Conservation (phyloP, 2,797 vertebrate genomes). For the Vireo griseus region DNA sequence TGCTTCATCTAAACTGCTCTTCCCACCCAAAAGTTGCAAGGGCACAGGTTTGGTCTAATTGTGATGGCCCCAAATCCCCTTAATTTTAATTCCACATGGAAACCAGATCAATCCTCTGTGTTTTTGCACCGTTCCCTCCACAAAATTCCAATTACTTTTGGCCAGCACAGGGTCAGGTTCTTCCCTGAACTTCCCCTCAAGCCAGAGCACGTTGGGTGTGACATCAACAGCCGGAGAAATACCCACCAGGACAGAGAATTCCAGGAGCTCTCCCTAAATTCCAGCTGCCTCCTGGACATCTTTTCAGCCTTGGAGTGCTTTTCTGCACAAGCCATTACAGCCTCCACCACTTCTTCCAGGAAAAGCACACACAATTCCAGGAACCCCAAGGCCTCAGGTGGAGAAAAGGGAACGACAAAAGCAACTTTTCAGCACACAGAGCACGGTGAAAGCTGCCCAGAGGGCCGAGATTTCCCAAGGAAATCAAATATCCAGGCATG, state of each 20-base stretch:
- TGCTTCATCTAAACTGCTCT: not conserved
- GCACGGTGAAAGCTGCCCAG: not conserved
- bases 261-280: not conserved
- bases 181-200: not conserved
- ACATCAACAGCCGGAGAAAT: not conserved
- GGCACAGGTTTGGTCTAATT: not conserved
- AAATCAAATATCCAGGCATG: not conserved
- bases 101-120: not conserved
- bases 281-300: slow-evolving; percentile 21
- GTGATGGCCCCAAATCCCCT: not conserved
- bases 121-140: not conserved
- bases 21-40: not conserved
- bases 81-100: not conserved
- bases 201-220: slow-evolving; percentile 20
- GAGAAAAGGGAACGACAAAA: not conserved
- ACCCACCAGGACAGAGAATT: not conserved
- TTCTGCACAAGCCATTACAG: slow-evolving; percentile 10
- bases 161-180: not conserved
- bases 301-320: not conserved
- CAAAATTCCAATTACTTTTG: not conserved
- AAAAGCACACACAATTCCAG: slow-evolving; percentile 4
- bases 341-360: slow-evolving; percentile 25
- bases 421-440: not conserved
- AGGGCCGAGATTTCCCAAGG: not conserved
- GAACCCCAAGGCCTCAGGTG: slow-evolving; percentile 43